phyloP scores from a whole-genome alignment of 2,888 invertebrate genomes.

The Omphaloscelis lunosa region DNA sequence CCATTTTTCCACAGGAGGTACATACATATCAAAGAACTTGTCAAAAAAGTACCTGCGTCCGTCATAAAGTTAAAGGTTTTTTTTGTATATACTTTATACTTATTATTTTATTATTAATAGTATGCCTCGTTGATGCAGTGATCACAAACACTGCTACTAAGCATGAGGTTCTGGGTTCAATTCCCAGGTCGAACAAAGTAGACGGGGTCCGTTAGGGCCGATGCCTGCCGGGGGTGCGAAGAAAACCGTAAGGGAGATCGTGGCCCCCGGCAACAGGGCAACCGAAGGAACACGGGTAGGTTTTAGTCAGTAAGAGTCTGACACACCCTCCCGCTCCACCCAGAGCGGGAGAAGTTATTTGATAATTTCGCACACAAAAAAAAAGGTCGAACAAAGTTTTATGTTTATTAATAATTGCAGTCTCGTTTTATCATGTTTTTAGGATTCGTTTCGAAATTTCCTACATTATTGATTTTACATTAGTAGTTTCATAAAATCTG shows the following conservation, averaged over 20 bases:
- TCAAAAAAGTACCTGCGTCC: neutral
- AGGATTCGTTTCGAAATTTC: neutral
- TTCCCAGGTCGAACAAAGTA: too few relatives aligned
- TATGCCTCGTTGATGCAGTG: neutral
- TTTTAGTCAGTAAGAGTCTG: too few relatives aligned
- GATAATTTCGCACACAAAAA: too few relatives aligned
- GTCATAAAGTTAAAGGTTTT: neutral
- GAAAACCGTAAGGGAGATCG: too few relatives aligned
- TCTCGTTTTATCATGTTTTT: neutral
- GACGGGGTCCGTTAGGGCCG: too few relatives aligned
- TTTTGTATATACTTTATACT: neutral
- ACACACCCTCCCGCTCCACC: too few relatives aligned
- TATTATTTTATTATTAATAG: neutral
- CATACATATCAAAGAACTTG: neutral
- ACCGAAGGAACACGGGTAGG: too few relatives aligned
- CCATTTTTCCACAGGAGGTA: conserved; percentile 16
- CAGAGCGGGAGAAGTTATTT: too few relatives aligned
- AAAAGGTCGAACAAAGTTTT: too few relatives aligned
- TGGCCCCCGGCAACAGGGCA: too few relatives aligned
- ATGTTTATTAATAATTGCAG: neutral
- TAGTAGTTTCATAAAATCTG: neutral
- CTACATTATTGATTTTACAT: neutral
- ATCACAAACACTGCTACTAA: neutral
- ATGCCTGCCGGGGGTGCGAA: too few relatives aligned
- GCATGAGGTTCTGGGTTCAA: neutral